Evolutionary conservation across 1,140 invertebrate genomes (phyloP), one percentile per base, ranked within the genome.

Genomic region (Bombus consobrinus): DNA sequence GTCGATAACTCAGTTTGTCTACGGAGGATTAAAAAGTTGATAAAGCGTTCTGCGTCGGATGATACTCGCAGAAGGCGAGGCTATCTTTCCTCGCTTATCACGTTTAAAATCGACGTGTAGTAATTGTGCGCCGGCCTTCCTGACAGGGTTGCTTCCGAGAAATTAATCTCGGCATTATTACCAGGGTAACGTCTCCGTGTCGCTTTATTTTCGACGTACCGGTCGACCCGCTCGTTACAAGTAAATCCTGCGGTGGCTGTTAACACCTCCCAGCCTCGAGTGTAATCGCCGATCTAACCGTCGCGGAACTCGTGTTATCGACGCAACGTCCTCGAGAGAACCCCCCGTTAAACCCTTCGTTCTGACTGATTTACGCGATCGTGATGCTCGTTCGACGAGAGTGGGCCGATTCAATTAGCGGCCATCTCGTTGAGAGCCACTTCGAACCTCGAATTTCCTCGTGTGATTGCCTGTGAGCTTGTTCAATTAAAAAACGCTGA

Each of bases 181-280:
- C 47, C 47, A 22, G 47, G 18, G 47, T 53, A 53, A 53, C 15
- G 1, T 53, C 47, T 53, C 5, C 47, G 47, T 53, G 90, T 83
- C 82, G 89, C 88, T 91, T 93, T 93, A 92, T 93, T 93, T 92
- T 89, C 84, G 89, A 87, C 18, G 47, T 22, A 22, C 47, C 47
- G 18, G 47, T 6, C 47, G 47, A 53, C 87, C 81, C 87, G 90
- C 86, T 81, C 88, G 91, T 83, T 91, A 93, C 88, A 87, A 88
- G 83, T 73, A 92, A 28, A 59, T 89, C 90, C 83, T 85, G 86
- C 90, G 83, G 81, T 76, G 87, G 82, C 41, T 83, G 78, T 90
- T 85, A 88, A 81, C 84, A 88, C 86, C 74, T 86, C 79, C 34
- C 72, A 71, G 66, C 57, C 73, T 73, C 59, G 34, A 47, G 53